Evolutionary conservation across 2,797 vertebrate species (phyloP), one percentile per base, ranked within the genome.

Genomic region (Ambastaia sidthimunki): DNA sequence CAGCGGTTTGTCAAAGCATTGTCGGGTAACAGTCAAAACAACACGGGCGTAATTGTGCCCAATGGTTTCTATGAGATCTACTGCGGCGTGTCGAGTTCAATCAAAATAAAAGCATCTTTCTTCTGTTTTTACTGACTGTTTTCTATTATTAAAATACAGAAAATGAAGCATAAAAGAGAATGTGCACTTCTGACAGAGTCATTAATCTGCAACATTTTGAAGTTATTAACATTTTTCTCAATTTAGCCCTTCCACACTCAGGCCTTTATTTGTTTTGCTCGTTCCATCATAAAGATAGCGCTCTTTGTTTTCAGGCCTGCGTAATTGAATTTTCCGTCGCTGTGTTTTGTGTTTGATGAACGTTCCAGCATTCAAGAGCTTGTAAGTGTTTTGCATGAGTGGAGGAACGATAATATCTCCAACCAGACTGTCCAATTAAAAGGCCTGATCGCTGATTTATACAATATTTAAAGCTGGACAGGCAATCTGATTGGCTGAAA

Each of bases 1-100:
- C n/a, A 23, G 31, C 65, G 65, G 59, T 54, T 70, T 75, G 75
- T 82, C 76, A 79, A 65, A 71, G 47, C 18, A 9, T 65, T 62
- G 31, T 19, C 0, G 21, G 23, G 15, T 34, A 41, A 16, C 60
- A 80, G 67, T 72, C 77, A 76, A 83, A 80, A 76, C 72, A 71
- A 65, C 13, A 25, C 16, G n/a, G 34, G 18, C 4, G 2, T 59
- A 57, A 80, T 66, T 74, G 66, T 65, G 15, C 25, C 23, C 44
- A 21, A 23, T 34, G 70, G 69, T 54, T 15, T 11, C 10, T 34
- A 11, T 44, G 44, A 12, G 15, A 19, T 21, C 34, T 57, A 12
- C n/a, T 12, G 18, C 1, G 9, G 18, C 2, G n/a, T 18, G 9
- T 12, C 15, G 54, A 28, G n/a, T 57, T 60, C 54, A 60, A 23